Evolutionary conservation across 2,797 vertebrate genomes (phyloP).

Genomic region (Champsocephalus gunnari): DNA sequence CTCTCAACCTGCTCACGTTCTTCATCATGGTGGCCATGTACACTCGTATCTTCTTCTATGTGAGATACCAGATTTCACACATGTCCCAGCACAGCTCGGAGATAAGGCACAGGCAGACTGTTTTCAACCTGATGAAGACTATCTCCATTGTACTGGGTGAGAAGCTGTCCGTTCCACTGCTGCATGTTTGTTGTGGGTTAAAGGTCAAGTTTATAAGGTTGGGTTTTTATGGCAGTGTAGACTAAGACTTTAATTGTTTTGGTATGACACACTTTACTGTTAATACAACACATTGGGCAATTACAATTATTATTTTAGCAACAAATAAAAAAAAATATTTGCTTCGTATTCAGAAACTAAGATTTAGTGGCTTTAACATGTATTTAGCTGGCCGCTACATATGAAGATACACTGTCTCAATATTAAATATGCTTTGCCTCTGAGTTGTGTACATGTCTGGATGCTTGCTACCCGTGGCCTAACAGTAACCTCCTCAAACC

Average conservation of each 20-base stretch:
- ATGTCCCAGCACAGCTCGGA: slow-evolving; percentile 85
- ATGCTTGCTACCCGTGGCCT: background rate
- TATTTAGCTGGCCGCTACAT: background rate
- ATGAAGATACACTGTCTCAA: background rate
- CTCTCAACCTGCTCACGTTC: slow-evolving; percentile 92
- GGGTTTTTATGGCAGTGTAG: no score
- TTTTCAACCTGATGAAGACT: slow-evolving; percentile 93
- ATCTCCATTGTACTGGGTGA: slow-evolving; percentile 94
- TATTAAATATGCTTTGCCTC: background rate
- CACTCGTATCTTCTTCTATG: slow-evolving; percentile 90
- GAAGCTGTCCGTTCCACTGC: slow-evolving; percentile 37
- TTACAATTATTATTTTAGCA: background rate
- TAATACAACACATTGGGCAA: background rate
- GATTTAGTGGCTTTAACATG: background rate
- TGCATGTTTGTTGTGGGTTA: slow-evolving; percentile 5
- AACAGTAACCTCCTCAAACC: slow-evolving; percentile 17
- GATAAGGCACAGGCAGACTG: slow-evolving; percentile 84
- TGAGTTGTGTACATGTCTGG: background rate
- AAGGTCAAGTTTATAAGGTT: background rate
- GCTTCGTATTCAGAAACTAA: background rate
- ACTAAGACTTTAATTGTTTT: no score
- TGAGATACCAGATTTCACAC: slow-evolving; percentile 82
- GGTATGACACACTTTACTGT: no score
- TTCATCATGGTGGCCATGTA: slow-evolving; percentile 91
- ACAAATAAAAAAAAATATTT: background rate